Evolutionary conservation across 2,113 vertebrate species (phyloP).

Genomic region (Cryptotis parvus): DNA sequence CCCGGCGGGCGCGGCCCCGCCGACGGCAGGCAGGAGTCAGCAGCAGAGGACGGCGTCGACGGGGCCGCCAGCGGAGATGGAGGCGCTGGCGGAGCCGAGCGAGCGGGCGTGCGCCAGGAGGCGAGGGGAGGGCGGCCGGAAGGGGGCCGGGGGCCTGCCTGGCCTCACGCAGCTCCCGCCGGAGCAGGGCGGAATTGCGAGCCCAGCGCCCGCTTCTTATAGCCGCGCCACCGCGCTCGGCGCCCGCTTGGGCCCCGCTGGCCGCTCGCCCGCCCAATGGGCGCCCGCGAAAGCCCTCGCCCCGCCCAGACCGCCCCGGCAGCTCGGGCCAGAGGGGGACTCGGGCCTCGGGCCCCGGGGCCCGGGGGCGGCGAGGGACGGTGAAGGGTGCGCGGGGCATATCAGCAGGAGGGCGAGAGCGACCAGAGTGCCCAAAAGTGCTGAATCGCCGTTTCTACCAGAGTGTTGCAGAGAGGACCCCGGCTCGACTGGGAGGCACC

Average conservation of each 20-base stretch:
- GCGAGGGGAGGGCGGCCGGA: slow-evolving; percentile 80
- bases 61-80: slow-evolving; percentile 79
- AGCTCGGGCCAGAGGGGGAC: slow-evolving; percentile 63
- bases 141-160: slow-evolving; percentile 75
- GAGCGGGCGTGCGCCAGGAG: slow-evolving; percentile 74
- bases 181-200: slow-evolving; percentile 77
- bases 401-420: slow-evolving; percentile 48
- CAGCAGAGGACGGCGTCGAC: slow-evolving; percentile 76
- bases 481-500: background rate
- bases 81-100: slow-evolving; percentile 78
- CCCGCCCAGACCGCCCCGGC: slow-evolving; percentile 77
- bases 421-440: background rate
- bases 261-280: slow-evolving; percentile 79
- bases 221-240: slow-evolving; percentile 74
- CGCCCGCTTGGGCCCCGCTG: slow-evolving; percentile 78
- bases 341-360: slow-evolving; percentile 52
- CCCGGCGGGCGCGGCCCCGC: slow-evolving; percentile 77
- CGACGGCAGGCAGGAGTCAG: slow-evolving; percentile 75
- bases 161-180: slow-evolving; percentile 82
- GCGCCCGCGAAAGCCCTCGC: slow-evolving; percentile 70
- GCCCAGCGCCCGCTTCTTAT: slow-evolving; percentile 80
- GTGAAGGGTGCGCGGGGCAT: background rate
- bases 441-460: background rate
- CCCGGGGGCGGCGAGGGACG: slow-evolving; percentile 16
- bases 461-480: background rate